Evolutionary conservation across 2,113 vertebrate genomes (phyloP), one percentile per base, ranked within the genome.

Genomic region (Indicator indicator): DNA sequence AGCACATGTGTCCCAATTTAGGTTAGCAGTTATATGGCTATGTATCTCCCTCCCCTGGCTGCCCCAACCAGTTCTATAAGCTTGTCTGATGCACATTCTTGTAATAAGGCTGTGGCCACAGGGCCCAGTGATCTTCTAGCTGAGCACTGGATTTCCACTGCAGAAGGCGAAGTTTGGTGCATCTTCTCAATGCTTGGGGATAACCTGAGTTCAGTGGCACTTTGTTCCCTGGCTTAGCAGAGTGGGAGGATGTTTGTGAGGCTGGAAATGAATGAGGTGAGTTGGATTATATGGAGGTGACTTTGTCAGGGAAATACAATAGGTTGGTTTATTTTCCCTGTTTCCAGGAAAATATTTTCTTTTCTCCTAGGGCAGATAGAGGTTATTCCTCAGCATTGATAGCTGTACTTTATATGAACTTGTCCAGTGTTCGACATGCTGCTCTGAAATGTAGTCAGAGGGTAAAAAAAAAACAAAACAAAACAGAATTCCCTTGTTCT

Each of bases 261-360:
- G 33, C 48, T 94, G 72, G 59, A 59, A 77, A 72, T 64, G 6
- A 44, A 54, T 32, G 20, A 79, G 13, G 21, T 55, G 60, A 86
- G 44, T 52, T 93, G 70, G 21, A 91, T 27, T n/a, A 46, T 42
- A 71, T 32, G 19, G 28, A 88, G 83, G 48, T 76, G 44, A 40
- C n/a, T 91, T 83, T 74, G 62, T 72, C 27, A 93, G 38, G 42
- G 58, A 86, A 93, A 91, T 36, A 83, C 28, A 93, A 55, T 62
- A 59, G 4, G 4, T 80, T 68, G 9, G 12, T 46, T 86, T 88
- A n/a, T 56, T 85, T 80, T 82, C 92, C 46, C 28, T 71, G 8
- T 54, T 89, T 73, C 64, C 76, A 78, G 30, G 62, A 20, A 91
- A 87, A 52, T 79, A 56, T 21, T 92, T 94, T 71, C 27, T 87